These are phyloP conservation scores for Taphrorychus bicolor DNA, from an alignment of 2,888 invertebrate genomes.

Conservation along the genomic window DNA sequence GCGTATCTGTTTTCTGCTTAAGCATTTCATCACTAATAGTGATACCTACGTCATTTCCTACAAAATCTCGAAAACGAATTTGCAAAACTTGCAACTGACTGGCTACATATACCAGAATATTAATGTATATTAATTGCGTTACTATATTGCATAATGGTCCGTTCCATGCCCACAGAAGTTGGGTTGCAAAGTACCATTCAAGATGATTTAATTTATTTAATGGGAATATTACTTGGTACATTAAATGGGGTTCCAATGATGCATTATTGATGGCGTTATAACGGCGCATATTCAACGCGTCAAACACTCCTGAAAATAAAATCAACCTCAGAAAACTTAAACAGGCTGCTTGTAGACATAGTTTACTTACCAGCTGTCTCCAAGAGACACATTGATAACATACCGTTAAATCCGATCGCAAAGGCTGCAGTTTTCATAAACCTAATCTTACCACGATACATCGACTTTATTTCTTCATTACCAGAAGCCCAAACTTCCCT, in stretches of 20 bases:
- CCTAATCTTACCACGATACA: conserved; percentile 10
- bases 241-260: conserved; percentile 17
- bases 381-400: neutral
- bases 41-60: too few species aligned
- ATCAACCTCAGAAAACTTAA: too few species aligned
- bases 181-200: conserved; percentile 7
- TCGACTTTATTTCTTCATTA: neutral
- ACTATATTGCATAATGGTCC: conserved; percentile 1
- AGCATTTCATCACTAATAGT: too few species aligned
- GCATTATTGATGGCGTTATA: conserved; percentile 12
- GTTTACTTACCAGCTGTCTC: neutral
- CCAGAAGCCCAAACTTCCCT: conserved; percentile 1
- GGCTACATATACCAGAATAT: conserved; percentile 14
- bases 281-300: neutral
- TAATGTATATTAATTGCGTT: conserved; percentile 8
- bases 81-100: conserved; percentile 14
- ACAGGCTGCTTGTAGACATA: too few species aligned
- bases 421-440: neutral
- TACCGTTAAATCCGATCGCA: neutral
- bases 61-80: conserved; percentile 4
- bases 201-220: conserved; percentile 12
- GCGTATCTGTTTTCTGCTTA: too few species aligned
- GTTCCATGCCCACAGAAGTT: conserved; percentile 8
- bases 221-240: conserved; percentile 17
- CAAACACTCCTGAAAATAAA: conserved; percentile 15